Evolutionary conservation across 2,888 invertebrate genomes (phyloP).

Genomic region (Tiliacea citrago): DNA sequence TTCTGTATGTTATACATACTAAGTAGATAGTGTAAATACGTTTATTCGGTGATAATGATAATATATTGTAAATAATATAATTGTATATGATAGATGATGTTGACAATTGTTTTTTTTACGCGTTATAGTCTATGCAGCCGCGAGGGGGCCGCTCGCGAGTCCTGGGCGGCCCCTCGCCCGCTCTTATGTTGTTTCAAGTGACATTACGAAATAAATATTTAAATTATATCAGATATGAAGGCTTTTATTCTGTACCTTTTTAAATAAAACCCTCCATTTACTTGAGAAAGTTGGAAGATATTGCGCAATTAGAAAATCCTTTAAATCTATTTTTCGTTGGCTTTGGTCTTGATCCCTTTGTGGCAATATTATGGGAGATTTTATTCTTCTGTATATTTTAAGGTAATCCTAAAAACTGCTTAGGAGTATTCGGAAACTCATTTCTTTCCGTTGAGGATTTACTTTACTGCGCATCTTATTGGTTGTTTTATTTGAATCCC

Average conservation of each 20-base stretch:
- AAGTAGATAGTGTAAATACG: conserved; percentile 88
- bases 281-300: conserved; percentile 36
- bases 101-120: conserved; percentile 88
- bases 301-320: conserved; percentile 58
- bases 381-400: conserved; percentile 60
- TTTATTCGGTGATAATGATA: conserved; percentile 78
- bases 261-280: conserved; percentile 43
- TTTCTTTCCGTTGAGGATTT: conserved; percentile 50
- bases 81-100: conserved; percentile 83
- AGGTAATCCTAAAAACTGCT: conserved; percentile 59
- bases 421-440: conserved; percentile 44
- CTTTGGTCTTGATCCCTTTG: conserved; percentile 53
- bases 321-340: conserved; percentile 49
- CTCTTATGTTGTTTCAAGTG: conserved; percentile 87
- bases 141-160: conserved; percentile 85
- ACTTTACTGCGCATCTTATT: conserved; percentile 41
- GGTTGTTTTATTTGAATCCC: conserved; percentile 43
- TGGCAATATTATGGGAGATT: conserved; percentile 52
- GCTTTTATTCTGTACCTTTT: conserved; percentile 74
- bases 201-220: conserved; percentile 90
- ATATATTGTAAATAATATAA: conserved; percentile 85
- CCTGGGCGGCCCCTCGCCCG: conserved; percentile 83
- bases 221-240: conserved; percentile 84
- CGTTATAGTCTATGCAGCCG: conserved; percentile 85
- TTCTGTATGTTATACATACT: conserved; percentile 90